Base-by-base conservation (phyloP, 2,113 vertebrate species). In the Perccottus glenii region DNA sequence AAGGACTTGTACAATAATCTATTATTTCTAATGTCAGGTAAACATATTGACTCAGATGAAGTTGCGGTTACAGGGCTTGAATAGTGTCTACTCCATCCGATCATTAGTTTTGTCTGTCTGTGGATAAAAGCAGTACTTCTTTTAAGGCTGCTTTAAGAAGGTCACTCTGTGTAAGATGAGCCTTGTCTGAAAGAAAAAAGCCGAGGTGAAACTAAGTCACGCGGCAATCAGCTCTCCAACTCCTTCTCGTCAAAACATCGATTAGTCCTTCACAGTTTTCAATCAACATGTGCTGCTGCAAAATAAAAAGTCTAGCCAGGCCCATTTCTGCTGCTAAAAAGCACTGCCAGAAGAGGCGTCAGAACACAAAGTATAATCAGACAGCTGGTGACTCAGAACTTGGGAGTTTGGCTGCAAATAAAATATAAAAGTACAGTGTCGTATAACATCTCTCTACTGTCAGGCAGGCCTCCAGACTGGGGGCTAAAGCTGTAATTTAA, bases 401-500 rank as follows among this genome's bases (percentile, higher is more conserved):
- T 44, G 38, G 56, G 60, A 71, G 40, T 62, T 57, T 60, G 46
- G 19, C 57, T 7, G 59, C 70, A 11, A 46, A 11, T 3, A 46
- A 46, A 14, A 46, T 12, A 14, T 4, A 36, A 70, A 70, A 55
- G 64, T 58, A 71, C 51, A 73, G 45, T 15, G 59, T 64, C 5
- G 5, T 66, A 69, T 73, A 57, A 40, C 55, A 56, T 52, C 60
- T 14, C 47, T 35, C 57, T 16, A 5, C 63, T 77, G 64, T 78
- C 55, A 74, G 51, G 32, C 33, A 42, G 62, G 58, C 6, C 14
- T 50, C 57, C 68, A n/a, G 36, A 27, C 61, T 4, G 49, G 40
- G 49, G 40, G 19, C 60, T 47, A 45, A 40, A 55, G 50, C 82
- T 59, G 38, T 78, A 70, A 83, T 79, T 83, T 44, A 75, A 69